Conservation (phyloP, 2,888 invertebrate genomes). For the Aleiodes leptofemur region DNA sequence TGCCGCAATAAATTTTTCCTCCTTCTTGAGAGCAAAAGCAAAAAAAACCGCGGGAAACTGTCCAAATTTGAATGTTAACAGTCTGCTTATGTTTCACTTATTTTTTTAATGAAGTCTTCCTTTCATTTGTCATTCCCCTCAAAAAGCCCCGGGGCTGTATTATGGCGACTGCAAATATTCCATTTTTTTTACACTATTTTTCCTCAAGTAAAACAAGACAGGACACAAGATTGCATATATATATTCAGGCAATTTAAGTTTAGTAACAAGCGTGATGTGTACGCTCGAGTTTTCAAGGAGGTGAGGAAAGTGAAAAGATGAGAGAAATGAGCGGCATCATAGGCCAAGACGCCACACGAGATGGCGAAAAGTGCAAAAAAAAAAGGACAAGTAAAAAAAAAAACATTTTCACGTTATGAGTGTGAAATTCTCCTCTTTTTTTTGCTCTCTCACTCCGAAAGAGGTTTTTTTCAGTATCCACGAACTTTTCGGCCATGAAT, state of each 20-base stretch:
- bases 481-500: constrained; percentile 58
- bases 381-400: background rate
- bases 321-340: constrained; percentile 36
- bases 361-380: background rate
- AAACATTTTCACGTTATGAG: too few species aligned
- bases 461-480: background rate
- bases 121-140: background rate
- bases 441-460: background rate
- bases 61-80: too few species aligned
- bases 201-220: background rate
- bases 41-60: background rate
- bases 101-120: background rate
- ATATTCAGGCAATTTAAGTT: constrained; percentile 63
- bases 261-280: constrained; percentile 64
- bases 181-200: background rate
- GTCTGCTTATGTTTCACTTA: too few species aligned
- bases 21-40: too few species aligned
- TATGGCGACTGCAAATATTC: background rate
- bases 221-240: background rate
- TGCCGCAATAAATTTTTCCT: background rate
- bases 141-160: background rate
- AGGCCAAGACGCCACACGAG: constrained; percentile 33
- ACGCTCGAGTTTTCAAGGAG: constrained; percentile 42
- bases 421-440: too few species aligned
- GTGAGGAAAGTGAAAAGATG: constrained; percentile 30